Percentiles rank a stretch among this genome's conserved stretches.
Conservation (phyloP, 2,797 vertebrate genomes). For the Rhinatrema bivittatum region DNA sequence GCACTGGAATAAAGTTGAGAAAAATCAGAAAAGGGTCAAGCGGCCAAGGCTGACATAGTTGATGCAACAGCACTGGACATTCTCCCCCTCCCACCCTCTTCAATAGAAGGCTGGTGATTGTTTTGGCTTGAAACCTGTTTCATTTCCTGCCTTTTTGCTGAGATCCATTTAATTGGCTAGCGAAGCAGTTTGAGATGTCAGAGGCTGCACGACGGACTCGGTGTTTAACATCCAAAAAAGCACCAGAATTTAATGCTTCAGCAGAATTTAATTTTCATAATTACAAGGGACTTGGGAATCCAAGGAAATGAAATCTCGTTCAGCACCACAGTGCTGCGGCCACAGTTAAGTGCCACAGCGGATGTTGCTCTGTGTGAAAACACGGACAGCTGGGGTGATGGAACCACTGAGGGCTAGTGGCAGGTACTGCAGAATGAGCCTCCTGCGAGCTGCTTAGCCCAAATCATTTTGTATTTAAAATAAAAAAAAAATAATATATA, state of each 20-base stretch:
- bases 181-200: not conserved
- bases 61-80: too few species aligned
- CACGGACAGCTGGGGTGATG: not conserved
- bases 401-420: fast-evolving
- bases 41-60: too few species aligned
- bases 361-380: not conserved
- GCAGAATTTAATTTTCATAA: not conserved
- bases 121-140: too few species aligned
- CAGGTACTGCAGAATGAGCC: not conserved
- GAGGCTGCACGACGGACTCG: not conserved
- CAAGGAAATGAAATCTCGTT: not conserved
- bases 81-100: too few species aligned
- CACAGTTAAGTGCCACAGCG: not conserved
- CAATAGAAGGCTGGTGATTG: too few species aligned
- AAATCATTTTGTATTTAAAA: not conserved
- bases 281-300: not conserved
- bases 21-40: too few species aligned
- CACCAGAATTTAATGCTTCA: too few species aligned
- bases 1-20: too few species aligned
- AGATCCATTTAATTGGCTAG: too few species aligned
- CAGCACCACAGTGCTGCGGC: not conserved
- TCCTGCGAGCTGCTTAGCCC: not conserved
- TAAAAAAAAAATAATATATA: too few species aligned
- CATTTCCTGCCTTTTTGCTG: not conserved
- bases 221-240: not conserved